Evolutionary conservation across 2,888 invertebrate species (phyloP), one percentile per base, ranked within the genome.

Genomic region (Keiferia lycopersicella): DNA sequence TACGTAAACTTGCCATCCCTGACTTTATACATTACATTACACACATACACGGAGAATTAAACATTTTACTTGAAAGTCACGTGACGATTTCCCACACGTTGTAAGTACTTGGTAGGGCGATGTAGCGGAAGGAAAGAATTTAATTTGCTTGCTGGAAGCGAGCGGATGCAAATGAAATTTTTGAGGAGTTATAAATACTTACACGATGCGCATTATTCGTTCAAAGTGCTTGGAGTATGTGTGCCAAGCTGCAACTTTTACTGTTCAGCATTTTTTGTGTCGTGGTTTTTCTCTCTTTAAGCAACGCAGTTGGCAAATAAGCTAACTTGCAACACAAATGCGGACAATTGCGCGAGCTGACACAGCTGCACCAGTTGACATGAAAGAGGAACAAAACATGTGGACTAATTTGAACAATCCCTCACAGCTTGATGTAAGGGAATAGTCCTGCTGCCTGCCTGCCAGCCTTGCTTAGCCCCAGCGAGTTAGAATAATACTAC

Each of bases 51-150:
- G 67, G 67, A 66, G 69, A 75, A 73, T 76, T 73, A 73, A 71
- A 72, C 72, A 73, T 80, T 84, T 81, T 76, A 78, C 76, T 83
- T 81, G 73, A 71, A 69, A 76, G 79, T 85, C 83, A 83, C 82
- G 81, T 84, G 81, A 81, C 78, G 70, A 77, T 82, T 83, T 86
- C 82, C 82, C 82, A 83, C 80, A 81, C 73, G 75, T 61, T 50
- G 61, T 61, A 16, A 39, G 70, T 71, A 70, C 61, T 71, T 70
- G 69, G 63, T 67, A 68, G 75, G 71, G 71, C 73, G 71, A 73
- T 72, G 61, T 65, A 73, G 71, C 73, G 72, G 73, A 74, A 76
- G 73, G 78, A 77, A 79, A 75, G 73, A 79, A 80, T 79, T 80
- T 78, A 74, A 80, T 78, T 79, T 75, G 76, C 66, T 61, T 76